Evolutionary conservation across 2,113 vertebrate genomes (phyloP).

Genomic region (Oryzias celebensis): DNA sequence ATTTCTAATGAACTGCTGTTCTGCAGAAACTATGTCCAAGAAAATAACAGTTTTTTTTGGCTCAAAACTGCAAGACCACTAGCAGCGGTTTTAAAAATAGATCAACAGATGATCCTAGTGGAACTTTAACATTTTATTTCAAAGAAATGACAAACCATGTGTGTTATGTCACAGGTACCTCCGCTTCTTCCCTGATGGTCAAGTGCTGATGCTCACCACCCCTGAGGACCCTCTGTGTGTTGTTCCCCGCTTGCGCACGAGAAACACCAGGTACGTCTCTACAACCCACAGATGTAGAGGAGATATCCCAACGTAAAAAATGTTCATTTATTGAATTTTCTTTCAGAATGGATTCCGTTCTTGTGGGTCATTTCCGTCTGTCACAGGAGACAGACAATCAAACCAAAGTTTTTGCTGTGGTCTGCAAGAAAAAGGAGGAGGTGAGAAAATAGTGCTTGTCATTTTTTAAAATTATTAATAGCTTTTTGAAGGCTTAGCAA

Average conservation of each 20-base stretch:
- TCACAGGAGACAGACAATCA: constrained; percentile 98
- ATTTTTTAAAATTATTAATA: neutral
- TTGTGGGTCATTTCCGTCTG: constrained; percentile 94
- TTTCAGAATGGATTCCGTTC: constrained; percentile 86
- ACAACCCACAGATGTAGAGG: neutral
- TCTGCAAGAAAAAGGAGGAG: constrained; percentile 96
- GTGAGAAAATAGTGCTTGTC: constrained; percentile 63
- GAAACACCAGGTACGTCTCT: constrained; percentile 83
- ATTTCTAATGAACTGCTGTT: no score
- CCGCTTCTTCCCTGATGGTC: constrained; percentile 94
- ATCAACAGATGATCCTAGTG: no score
- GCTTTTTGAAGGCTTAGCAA: neutral
- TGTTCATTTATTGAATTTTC: constrained; percentile 27
- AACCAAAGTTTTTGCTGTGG: constrained; percentile 99
- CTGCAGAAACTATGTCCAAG: no score
- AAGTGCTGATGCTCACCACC: constrained; percentile 93
- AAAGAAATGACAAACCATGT: no score
- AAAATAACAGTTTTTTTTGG: no score
- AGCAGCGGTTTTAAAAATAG: no score
- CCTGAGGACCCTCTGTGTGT: constrained; percentile 90
- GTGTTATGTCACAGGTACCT: constrained; percentile 82
- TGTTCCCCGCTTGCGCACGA: constrained; percentile 88
- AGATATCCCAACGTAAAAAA: no score
- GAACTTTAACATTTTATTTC: no score
- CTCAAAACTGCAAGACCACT: no score